A percentile compares a stretch with the other conserved stretches of the same genome.
Conservation (phyloP, 2,888 invertebrate species). For the Graphium colonna region DNA sequence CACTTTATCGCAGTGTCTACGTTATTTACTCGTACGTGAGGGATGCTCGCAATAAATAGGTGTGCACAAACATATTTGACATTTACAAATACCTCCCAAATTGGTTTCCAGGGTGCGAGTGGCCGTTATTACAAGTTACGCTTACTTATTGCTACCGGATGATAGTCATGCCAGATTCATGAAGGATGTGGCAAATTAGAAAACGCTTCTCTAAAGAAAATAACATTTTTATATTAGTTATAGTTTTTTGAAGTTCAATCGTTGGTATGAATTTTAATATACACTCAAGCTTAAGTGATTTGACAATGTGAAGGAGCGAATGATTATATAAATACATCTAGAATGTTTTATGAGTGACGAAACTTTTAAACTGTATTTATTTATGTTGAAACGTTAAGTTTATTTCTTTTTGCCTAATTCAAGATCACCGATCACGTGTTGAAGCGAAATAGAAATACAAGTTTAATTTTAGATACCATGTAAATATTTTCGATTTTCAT, state of each 20-base stretch:
- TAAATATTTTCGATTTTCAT: constrained; percentile 18
- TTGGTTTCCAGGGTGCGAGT: constrained; percentile 74
- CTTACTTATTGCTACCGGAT: constrained; percentile 62
- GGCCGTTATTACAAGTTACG: constrained; percentile 70
- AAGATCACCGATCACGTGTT: constrained; percentile 1
- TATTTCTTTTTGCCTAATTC: constrained; percentile 8
- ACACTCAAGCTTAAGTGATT: too few species aligned
- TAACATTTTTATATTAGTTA: too few species aligned
- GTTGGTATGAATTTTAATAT: too few species aligned
- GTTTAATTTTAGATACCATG: constrained; percentile 15
- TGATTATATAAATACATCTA: too few species aligned
- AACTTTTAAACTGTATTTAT: not conserved
- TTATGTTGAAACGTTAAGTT: not conserved
- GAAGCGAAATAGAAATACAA: constrained; percentile 10
- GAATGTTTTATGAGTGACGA: not conserved
- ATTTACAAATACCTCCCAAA: constrained; percentile 76
- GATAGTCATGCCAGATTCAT: constrained; percentile 24
- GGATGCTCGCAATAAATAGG: constrained; percentile 78
- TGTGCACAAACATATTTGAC: constrained; percentile 77
- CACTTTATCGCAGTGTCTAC: constrained; percentile 76
- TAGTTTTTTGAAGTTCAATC: too few species aligned
- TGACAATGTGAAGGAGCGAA: too few species aligned
- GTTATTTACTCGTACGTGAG: constrained; percentile 78
- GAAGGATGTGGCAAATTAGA: not conserved
- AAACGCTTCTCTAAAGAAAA: too few species aligned